These are phyloP conservation scores for Drosophila greeni DNA, from an alignment of 2,888 invertebrate species.

Conservation along the genomic window DNA sequence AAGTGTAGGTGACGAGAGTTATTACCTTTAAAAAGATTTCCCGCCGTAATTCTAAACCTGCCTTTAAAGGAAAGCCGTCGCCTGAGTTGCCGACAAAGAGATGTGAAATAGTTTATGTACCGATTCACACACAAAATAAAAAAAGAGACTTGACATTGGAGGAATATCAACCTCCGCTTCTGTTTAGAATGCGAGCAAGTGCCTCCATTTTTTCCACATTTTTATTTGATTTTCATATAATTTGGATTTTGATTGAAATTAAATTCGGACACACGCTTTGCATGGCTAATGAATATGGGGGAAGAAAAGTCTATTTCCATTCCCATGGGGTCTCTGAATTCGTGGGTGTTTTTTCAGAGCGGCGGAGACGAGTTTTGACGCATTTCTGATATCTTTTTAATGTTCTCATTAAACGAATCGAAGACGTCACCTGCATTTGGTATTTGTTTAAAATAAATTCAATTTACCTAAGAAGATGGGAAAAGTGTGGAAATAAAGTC, in stretches of 20 bases:
- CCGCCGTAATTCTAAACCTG: slow-evolving; percentile 42
- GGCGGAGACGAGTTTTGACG: slow-evolving; percentile 39
- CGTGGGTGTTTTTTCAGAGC: slow-evolving; percentile 37
- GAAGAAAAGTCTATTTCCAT: slow-evolving; percentile 23
- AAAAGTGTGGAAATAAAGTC: neutral
- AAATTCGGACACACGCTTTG: slow-evolving; percentile 60
- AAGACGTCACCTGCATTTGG: slow-evolving; percentile 44
- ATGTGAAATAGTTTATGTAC: slow-evolving; percentile 65
- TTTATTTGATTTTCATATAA: slow-evolving; percentile 70
- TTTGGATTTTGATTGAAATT: slow-evolving; percentile 71
- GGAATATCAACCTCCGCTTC: neutral
- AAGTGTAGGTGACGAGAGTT: neutral
- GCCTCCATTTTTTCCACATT: slow-evolving; percentile 49
- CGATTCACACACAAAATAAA: slow-evolving; percentile 57
- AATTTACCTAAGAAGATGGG: slow-evolving; percentile 1
- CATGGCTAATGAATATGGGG: slow-evolving; percentile 56
- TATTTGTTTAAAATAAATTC: slow-evolving; percentile 12
- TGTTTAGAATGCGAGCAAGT: slow-evolving; percentile 44
- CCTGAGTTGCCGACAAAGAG: slow-evolving; percentile 36
- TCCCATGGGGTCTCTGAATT: slow-evolving; percentile 20
- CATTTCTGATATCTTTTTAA: slow-evolving; percentile 64
- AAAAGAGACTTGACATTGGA: neutral
- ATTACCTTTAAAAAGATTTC: slow-evolving; percentile 43
- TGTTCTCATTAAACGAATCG: slow-evolving; percentile 60
- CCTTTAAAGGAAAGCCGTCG: slow-evolving; percentile 15